Evolutionary conservation across 2,113 vertebrate species (phyloP), one percentile per base, ranked within the genome.

Genomic region (Brienomyrus longianalis): DNA sequence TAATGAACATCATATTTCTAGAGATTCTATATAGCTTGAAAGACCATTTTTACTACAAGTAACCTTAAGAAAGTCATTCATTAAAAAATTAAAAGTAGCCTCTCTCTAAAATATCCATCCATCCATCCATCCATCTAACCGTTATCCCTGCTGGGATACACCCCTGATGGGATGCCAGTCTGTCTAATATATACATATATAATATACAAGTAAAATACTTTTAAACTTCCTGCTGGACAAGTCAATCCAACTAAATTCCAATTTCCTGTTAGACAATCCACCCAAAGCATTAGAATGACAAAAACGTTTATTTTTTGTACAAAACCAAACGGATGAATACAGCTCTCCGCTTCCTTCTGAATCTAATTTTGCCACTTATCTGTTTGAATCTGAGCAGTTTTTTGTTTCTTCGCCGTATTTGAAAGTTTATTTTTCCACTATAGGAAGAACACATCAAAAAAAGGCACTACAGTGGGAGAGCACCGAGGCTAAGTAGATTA

Each of bases 331-430:
- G 89, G 88, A 88, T 88, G 90, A 27, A 87, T 88, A 27, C 66
- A 91, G 86, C 89, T 85, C 66, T 39, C 77, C 31, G 19, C 91
- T 92, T 92, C 92, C 84, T 89, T 92, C 92, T 95, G 96, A 97
- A 97, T 97, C 96, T 94, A 96, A 97, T 97, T 97, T 96, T 83
- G 94, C 50, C 94, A 93, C 95, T 96, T 97, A 97, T 97, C 96
- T 96, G 92, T 95, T 66, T 93, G 93, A 96, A 97, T 97, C 96
- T 95, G 93, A 89, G 91, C 91, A 27, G 47, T 84, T 85, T 94
- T 94, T 95, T 97, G 1, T 96, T 96, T 93, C 94, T 96, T 94
- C 89, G 88, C 95, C 92, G 92, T 97, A 47, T 90, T 89, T 89
- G 62, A 84, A 86, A 91, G 96, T 97, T 97, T 97, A 96, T 95